Evolutionary conservation across 1,140 invertebrate species (phyloP), one percentile per base, ranked within the genome.

Genomic region (Anastrepha ludens): DNA sequence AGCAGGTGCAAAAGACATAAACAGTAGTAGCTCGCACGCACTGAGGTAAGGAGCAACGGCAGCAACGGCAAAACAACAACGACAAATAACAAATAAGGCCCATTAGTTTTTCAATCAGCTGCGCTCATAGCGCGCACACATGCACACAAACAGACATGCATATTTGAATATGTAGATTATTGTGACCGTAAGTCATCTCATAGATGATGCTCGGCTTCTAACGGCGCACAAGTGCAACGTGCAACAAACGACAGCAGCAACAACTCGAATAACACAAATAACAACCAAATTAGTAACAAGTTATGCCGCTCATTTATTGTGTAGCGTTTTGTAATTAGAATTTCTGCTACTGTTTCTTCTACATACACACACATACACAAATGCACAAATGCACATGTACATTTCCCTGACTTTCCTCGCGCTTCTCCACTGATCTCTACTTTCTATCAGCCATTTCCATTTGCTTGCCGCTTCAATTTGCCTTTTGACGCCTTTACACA

Each of bases 1-100:
- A 65, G 41, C 62, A 74, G 74, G 65, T 89, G 87, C 78, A 88
- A 89, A 92, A 91, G 88, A 90, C 90, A 90, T 90, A 91, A 89
- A 88, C 74, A 81, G 74, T 81, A 81, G 74, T n/a, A 6, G 17
- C 13, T 55, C 44, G 86, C n/a, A 88, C 29, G 11, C 50, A 29
- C 29, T 29, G 29, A 29, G 64, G 81, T 87, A 47, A 81, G 55
- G 58, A 65, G 60, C 78, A 88, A 39, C 65, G 70, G 65, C 47
- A 85, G 86, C n/a, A 67, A 78, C 81, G 85, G 88, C 85, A 87
- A 86, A 74, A 86, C 58, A 87, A 59, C 29, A 78, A 87, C 3
- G 20, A 39, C n/a, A 29, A 55, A 55, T 81, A 81, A 55, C 70
- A 47, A 29, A 29, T 29, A 29, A 29, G 29, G 29, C 29, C 29